Conservation (phyloP, 2,797 vertebrate genomes). For the Agapornis canus region DNA sequence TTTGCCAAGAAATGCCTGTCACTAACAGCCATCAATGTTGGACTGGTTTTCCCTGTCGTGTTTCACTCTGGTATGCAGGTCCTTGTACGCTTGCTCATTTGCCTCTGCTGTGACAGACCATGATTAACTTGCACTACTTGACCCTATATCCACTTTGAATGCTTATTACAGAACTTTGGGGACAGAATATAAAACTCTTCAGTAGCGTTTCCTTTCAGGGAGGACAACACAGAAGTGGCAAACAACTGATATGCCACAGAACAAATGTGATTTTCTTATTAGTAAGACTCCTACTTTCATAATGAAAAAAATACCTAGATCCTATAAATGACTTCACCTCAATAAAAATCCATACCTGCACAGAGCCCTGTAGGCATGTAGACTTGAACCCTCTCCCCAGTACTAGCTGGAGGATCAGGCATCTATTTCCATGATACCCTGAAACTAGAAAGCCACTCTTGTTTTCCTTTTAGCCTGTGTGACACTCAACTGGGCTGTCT, state of each 20-base stretch:
- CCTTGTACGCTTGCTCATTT: neutral
- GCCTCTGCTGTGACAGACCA: neutral
- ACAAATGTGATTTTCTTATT: neutral
- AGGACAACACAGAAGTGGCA: neutral
- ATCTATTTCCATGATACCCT: neutral
- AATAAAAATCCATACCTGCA: neutral
- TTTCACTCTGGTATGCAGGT: neutral
- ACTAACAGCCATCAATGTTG: neutral
- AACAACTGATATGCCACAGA: neutral
- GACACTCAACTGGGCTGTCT: neutral
- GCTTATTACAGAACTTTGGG: neutral
- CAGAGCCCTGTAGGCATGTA: neutral
- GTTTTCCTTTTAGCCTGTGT: neutral
- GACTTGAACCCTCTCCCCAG: fast-evolving
- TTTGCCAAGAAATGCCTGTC: neutral
- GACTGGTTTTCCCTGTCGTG: neutral
- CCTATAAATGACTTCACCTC: neutral
- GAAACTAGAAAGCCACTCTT: neutral
- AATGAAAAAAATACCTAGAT: too few relatives aligned
- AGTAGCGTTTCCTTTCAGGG: neutral
- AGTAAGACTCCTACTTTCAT: neutral
- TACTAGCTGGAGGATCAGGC: neutral
- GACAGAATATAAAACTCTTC: neutral
- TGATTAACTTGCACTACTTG: neutral
- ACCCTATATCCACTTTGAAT: neutral